Percentiles rank a stretch among this genome's conserved stretches.
These are phyloP conservation scores for Camelus bactrianus DNA, from an alignment of 2,113 vertebrate species.

Conservation along the genomic window DNA sequence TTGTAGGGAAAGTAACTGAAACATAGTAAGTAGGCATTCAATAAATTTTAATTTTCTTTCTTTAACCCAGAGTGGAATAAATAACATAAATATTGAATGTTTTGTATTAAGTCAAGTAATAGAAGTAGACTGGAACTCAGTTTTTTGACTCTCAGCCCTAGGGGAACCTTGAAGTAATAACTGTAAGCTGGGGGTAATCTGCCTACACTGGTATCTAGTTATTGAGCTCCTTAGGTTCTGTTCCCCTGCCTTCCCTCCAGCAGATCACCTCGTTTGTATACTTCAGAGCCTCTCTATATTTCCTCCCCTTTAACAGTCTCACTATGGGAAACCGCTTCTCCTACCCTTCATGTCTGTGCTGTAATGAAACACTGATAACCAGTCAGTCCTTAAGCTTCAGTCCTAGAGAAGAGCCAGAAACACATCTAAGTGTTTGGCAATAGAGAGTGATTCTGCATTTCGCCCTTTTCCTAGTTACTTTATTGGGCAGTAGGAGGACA, in stretches of 20 bases:
- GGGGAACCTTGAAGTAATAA: background rate
- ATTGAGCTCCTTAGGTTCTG: background rate
- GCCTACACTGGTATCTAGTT: background rate
- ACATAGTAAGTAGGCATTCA: background rate
- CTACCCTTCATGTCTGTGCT: background rate
- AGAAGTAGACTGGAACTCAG: background rate
- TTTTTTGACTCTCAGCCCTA: background rate
- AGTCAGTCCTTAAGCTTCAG: background rate
- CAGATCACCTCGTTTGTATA: background rate
- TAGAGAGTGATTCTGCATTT: background rate
- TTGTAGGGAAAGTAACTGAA: constrained; percentile 9
- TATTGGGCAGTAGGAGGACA: background rate
- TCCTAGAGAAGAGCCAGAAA: constrained; percentile 19
- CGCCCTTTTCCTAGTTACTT: background rate
- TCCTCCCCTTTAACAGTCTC: background rate
- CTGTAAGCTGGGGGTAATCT: background rate
- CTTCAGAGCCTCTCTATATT: background rate
- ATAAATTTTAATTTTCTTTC: background rate
- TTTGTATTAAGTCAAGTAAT: background rate
- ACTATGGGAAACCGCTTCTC: background rate
- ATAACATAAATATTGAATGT: constrained; percentile 14
- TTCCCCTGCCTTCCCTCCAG: background rate
- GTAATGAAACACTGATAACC: background rate
- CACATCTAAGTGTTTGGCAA: background rate
- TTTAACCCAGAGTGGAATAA: background rate